A percentile compares a stretch with the other conserved stretches of the same genome.
phyloP scores from a whole-genome alignment of 1,140 invertebrate genomes.

The Ceratina calcarata region DNA sequence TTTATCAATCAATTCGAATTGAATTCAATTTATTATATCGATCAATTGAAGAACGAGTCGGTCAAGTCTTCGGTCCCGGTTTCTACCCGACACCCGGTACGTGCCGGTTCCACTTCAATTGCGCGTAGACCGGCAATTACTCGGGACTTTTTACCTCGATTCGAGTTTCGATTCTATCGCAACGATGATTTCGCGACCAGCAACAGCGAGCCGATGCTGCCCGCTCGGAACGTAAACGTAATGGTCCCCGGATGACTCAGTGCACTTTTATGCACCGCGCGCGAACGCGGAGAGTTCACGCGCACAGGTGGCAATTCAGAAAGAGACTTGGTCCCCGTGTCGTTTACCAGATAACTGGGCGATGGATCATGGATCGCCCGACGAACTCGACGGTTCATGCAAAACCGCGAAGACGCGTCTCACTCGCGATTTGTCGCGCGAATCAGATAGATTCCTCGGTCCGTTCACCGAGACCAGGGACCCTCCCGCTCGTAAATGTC shows the following conservation, averaged over 20 bases:
- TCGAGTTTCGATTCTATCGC: slow-evolving; percentile 15
- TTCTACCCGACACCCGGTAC: too few relatives aligned
- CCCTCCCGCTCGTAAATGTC: slow-evolving; percentile 12
- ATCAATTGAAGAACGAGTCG: too few relatives aligned
- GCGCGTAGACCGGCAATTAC: background rate
- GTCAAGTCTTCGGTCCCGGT: too few relatives aligned
- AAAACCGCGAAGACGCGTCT: background rate
- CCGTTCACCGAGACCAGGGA: background rate
- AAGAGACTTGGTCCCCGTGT: slow-evolving; percentile 1
- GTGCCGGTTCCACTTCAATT: background rate
- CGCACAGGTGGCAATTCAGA: background rate
- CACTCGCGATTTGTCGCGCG: background rate
- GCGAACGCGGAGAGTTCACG: background rate
- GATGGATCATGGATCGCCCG: background rate
- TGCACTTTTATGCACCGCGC: slow-evolving; percentile 27
- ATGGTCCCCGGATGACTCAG: slow-evolving; percentile 22
- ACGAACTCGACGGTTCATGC: background rate
- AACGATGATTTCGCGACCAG: slow-evolving; percentile 14
- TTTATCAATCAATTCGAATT: background rate
- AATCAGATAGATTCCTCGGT: background rate
- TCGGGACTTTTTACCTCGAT: slow-evolving; percentile 8
- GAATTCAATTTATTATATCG: background rate
- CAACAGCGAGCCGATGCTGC: too few relatives aligned
- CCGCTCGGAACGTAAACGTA: slow-evolving; percentile 12
- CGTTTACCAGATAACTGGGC: background rate